These are phyloP conservation scores for Argyrosomus japonicus DNA, from an alignment of 2,113 vertebrate genomes.

Conservation along the genomic window DNA sequence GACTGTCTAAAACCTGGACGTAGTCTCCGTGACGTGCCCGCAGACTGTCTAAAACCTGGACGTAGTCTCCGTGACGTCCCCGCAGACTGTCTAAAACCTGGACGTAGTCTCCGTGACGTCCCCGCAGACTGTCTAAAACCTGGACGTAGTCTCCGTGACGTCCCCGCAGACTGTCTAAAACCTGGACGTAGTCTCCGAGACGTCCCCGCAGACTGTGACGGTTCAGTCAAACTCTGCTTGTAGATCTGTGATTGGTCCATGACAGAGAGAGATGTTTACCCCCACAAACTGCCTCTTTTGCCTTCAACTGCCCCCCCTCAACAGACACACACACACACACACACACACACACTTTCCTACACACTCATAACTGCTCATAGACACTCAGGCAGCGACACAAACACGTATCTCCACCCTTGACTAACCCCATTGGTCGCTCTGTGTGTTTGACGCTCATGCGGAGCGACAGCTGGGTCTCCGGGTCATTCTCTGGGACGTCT, in stretches of 20 bases:
- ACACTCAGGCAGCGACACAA: not conserved
- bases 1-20: no score
- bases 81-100: no score
- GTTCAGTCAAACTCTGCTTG: not conserved
- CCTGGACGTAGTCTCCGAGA: no score
- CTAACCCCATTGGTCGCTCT: conserved; percentile 4
- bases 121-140: no score
- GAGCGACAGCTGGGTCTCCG: conserved; percentile 49
- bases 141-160: no score
- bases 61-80: no score
- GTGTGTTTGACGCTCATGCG: conserved; percentile 55
- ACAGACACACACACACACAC: not conserved
- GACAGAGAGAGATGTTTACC: conserved; percentile 27
- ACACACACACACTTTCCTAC: not conserved
- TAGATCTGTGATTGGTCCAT: conserved; percentile 43
- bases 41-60: no score
- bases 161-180: no score
- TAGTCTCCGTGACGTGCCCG: no score
- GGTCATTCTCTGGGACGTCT: conserved; percentile 68
- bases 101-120: no score
- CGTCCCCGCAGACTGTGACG: no score
- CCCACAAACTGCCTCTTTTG: not conserved
- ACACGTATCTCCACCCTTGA: conserved; percentile 18
- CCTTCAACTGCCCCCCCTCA: not conserved
- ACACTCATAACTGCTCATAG: not conserved